A percentile compares a stretch with the other conserved stretches of the same genome.
Conservation (phyloP, 2,888 invertebrate species). For the Tiliacea citrago region DNA sequence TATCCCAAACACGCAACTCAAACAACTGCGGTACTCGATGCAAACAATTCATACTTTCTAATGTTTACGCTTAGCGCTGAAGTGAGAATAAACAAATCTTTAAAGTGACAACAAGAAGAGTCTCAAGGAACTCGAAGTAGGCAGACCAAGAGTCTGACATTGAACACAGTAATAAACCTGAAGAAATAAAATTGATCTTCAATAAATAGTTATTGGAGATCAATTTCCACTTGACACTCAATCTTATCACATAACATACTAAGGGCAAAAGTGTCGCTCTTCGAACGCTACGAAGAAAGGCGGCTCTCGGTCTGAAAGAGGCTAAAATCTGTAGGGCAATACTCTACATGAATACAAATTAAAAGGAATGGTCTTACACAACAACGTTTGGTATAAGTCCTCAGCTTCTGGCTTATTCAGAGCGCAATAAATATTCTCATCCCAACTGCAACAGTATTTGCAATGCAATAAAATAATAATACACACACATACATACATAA, state of each 20-base stretch:
- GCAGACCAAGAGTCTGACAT: neutral
- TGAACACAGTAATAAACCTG: neutral
- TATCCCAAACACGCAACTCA: neutral
- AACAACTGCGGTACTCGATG: neutral
- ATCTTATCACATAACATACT: neutral
- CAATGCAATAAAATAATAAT: too few species aligned
- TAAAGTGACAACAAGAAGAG: too few species aligned
- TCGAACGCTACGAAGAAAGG: neutral
- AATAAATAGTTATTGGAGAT: neutral
- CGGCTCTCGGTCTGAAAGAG: neutral
- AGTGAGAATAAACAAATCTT: constrained; percentile 13
- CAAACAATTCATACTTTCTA: neutral
- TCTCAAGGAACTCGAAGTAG: neutral
- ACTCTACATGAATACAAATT: neutral
- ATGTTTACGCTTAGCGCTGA: neutral
- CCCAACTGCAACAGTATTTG: neutral
- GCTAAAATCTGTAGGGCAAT: neutral
- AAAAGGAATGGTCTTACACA: neutral
- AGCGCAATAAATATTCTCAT: neutral
- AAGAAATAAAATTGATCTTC: neutral
- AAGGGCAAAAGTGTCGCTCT: too few species aligned
- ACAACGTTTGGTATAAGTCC: neutral
- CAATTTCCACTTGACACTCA: neutral
- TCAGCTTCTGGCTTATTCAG: neutral
- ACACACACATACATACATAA: too few species aligned